Conservation (phyloP, 2,113 vertebrate genomes). For the Montifringilla adamsi region DNA sequence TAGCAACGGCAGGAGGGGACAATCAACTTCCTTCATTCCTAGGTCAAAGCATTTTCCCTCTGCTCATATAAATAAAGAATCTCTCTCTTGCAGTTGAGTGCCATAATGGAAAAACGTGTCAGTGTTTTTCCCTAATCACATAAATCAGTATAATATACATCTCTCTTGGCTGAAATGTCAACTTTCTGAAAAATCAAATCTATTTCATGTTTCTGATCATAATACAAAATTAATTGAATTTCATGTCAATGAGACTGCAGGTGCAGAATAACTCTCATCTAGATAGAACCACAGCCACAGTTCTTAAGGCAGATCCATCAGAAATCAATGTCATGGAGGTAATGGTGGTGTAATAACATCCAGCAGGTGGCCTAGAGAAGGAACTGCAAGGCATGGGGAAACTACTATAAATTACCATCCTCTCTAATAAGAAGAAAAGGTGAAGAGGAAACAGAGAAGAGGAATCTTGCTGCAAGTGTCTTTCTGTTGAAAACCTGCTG, state of each 20-base stretch:
- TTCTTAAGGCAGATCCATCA: not conserved
- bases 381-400: not conserved
- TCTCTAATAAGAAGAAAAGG: not conserved
- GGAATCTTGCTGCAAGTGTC: not conserved
- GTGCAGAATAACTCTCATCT: not conserved
- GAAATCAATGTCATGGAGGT: not conserved
- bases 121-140: not conserved
- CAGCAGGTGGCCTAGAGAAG: not conserved
- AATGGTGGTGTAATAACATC: not conserved
- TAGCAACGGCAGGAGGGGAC: not conserved
- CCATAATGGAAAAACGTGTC: not conserved
- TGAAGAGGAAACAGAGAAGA: not conserved
- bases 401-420: not conserved
- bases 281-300: not conserved
- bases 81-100: not conserved
- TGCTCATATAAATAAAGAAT: not conserved
- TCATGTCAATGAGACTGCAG: not conserved
- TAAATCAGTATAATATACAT: not conserved
- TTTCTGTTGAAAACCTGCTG: not conserved
- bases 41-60: not conserved
- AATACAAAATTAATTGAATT: slow-evolving; percentile 11
- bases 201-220: not conserved
- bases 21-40: not conserved
- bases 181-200: not conserved
- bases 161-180: not conserved